Percentiles rank a stretch among this genome's conserved stretches.
Evolutionary conservation across 2,888 invertebrate species (phyloP).

Genomic region (Fragum sueziense): DNA sequence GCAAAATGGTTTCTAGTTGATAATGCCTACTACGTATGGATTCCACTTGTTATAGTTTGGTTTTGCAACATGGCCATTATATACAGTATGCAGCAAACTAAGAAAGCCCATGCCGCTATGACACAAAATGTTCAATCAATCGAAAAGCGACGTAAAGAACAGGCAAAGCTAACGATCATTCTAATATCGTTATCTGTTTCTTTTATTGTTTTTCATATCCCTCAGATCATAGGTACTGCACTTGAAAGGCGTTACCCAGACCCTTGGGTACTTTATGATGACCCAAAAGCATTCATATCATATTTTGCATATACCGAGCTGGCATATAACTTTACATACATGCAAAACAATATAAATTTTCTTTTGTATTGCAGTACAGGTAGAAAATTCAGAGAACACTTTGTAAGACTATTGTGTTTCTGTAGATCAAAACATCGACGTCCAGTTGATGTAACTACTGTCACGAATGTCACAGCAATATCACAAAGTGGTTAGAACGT

Average conservation of each 20-base stretch:
- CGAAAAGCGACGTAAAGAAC: slow-evolving; percentile 3
- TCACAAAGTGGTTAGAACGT: background rate
- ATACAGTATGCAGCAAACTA: background rate
- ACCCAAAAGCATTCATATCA: background rate
- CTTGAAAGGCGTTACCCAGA: background rate
- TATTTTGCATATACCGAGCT: background rate
- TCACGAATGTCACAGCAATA: background rate
- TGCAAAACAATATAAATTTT: slow-evolving; percentile 15
- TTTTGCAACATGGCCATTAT: background rate
- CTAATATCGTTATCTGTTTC: background rate
- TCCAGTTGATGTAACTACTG: background rate
- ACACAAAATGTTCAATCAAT: slow-evolving; percentile 1
- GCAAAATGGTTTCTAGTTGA: background rate
- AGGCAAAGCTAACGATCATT: background rate
- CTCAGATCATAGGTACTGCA: background rate
- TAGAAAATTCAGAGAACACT: background rate
- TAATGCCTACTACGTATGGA: slow-evolving; percentile 2
- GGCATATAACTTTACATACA: background rate
- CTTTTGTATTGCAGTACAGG: slow-evolving; percentile 9
- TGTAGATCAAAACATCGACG: background rate
- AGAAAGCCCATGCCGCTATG: slow-evolving; percentile 6
- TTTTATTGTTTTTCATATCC: slow-evolving; percentile 5
- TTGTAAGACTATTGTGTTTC: background rate
- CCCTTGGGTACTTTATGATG: background rate
- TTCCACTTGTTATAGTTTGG: background rate